phyloP scores from a whole-genome alignment of 2,888 invertebrate genomes.

The Galerucella nymphaeae region DNA sequence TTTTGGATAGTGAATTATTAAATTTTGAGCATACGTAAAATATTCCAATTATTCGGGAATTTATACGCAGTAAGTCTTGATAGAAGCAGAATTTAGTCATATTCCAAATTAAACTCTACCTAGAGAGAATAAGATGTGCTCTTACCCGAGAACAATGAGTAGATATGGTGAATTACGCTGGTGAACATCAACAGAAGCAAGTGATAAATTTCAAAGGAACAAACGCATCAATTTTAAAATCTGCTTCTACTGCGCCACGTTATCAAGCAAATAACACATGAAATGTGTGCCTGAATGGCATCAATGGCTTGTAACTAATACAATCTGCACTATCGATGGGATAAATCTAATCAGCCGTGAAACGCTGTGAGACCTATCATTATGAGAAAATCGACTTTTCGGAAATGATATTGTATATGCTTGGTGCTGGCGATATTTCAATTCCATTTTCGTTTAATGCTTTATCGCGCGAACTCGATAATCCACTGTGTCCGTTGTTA shows the following conservation, averaged over 20 bases:
- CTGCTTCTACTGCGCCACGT: slow-evolving; percentile 39
- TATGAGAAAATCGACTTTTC: slow-evolving; percentile 40
- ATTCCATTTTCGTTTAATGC: slow-evolving; percentile 27
- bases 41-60: too few relatives aligned
- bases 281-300: slow-evolving; percentile 53
- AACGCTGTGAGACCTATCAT: slow-evolving; percentile 46
- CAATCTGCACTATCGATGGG: slow-evolving; percentile 54
- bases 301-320: slow-evolving; percentile 57
- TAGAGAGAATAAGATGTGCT: slow-evolving; percentile 11
- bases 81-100: slow-evolving; percentile 22
- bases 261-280: slow-evolving; percentile 50
- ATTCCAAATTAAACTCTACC: slow-evolving; percentile 21
- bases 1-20: too few relatives aligned
- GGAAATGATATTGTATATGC: slow-evolving; percentile 36
- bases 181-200: slow-evolving; percentile 36
- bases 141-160: slow-evolving; percentile 35
- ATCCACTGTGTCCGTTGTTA: background rate
- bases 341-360: slow-evolving; percentile 56
- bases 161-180: slow-evolving; percentile 33
- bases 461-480: slow-evolving; percentile 11
- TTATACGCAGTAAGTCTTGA: too few relatives aligned
- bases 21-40: too few relatives aligned
- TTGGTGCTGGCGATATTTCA: slow-evolving; percentile 26
- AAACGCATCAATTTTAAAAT: slow-evolving; percentile 42
- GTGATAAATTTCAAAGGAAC: slow-evolving; percentile 42